Base-by-base conservation (phyloP, 2,888 invertebrate genomes). In the Drosophila mulleri region DNA sequence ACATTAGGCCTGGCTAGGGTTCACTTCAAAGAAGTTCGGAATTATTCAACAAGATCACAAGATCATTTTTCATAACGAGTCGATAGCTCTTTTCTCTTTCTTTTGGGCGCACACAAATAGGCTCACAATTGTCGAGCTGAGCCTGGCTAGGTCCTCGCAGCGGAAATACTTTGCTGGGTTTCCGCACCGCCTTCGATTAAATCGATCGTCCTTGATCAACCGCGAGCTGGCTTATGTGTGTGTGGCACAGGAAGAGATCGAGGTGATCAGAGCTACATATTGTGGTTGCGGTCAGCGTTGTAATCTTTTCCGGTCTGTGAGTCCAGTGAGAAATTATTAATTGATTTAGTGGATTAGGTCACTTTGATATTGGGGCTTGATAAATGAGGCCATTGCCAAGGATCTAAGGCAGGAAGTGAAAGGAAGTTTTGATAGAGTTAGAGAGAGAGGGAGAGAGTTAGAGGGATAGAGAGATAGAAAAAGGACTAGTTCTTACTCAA, bases 21-120 rank as follows among this genome's bases (percentile, higher is more conserved):
- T 65, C 71, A 75, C 74, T 81, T 83, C 71, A 81, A 75, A 80
- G 82, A 26, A 60, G 44, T 56, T 53, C 32, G 56, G 72, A 73
- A 90, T 83, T 83, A 78, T 82, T 90, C 90, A 91, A 90, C 89
- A 82, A 78, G 73, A 78, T 89, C 80, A 68, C 87, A 80, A 88
- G 90, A 75, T 83, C 82, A 81, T 91, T 89, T 91, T 83, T 90
- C 85, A 91, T 37, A 78, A 82, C 66, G 66, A 64, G 58, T 66
- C 67, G n/a, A 39, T 42, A 23, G 26, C 47, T 20, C 23, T 29
- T 29, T 29, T 29, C 32, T 18, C 23, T 11, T 26, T 45, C 23
- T n/a, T 16, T 52, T 29, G 42, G 32, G 14, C 37, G 7, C 57
- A 58, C 50, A 68, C 41, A 37, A 12, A 39, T 20, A 20, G 16